Percentiles rank a stretch among this genome's conserved stretches.
Conservation (phyloP, 2,888 invertebrate species). For the Drosophila demipolita region DNA sequence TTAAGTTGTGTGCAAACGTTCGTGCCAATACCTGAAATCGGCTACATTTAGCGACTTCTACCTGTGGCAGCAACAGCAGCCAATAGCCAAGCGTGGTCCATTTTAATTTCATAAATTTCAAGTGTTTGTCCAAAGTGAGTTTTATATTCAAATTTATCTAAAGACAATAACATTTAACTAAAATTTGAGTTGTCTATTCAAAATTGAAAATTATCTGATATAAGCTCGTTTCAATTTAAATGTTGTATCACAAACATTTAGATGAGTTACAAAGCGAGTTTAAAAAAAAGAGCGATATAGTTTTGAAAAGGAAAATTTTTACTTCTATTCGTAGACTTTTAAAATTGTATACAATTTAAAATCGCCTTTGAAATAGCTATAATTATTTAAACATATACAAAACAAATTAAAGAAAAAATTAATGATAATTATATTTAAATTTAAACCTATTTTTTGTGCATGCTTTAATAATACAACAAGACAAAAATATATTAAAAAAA, state of each 20-base stretch:
- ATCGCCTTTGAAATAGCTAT: no score
- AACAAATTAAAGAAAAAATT: not conserved
- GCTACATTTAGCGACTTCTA: constrained; percentile 26
- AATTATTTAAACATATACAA: not conserved
- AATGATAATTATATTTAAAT: not conserved
- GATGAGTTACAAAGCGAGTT: no score
- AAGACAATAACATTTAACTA: not conserved
- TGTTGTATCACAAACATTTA: no score
- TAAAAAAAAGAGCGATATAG: no score
- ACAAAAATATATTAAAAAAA: not conserved
- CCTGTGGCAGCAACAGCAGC: constrained; percentile 50
- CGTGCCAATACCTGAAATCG: constrained; percentile 34
- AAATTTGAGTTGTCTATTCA: not conserved
- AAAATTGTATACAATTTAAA: not conserved
- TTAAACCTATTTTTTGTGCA: not conserved
- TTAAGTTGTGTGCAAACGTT: constrained; percentile 66
- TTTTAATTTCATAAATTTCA: constrained; percentile 11
- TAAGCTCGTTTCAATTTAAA: no score
- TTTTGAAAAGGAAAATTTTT: no score
- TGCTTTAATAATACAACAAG: not conserved
- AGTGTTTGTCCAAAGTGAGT: constrained; percentile 40
- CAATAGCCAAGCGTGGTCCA: constrained; percentile 40
- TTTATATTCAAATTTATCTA: not conserved
- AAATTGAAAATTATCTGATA: no score
- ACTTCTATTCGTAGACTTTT: not conserved